A percentile compares a stretch with the other conserved stretches of the same genome.
These are phyloP conservation scores for Clostera curtula DNA, from an alignment of 2,888 invertebrate species.

Conservation along the genomic window DNA sequence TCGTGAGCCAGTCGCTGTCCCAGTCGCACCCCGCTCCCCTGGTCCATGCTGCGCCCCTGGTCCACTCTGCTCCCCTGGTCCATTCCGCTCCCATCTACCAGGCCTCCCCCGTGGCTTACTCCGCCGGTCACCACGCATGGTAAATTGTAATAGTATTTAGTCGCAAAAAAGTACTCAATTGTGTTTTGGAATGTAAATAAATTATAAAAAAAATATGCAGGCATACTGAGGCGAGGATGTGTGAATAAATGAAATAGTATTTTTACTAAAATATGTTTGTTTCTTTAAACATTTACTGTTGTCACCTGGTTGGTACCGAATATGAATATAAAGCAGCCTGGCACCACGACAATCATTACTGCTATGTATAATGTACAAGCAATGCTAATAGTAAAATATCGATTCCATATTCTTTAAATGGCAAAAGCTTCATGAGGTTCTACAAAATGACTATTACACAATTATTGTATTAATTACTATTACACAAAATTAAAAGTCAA, in stretches of 20 bases:
- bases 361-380: too few species aligned
- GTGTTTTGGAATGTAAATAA: slow-evolving; percentile 56
- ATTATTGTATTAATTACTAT: slow-evolving; percentile 12
- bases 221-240: slow-evolving; percentile 64
- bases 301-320: not conserved
- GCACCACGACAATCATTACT: too few species aligned
- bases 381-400: slow-evolving; percentile 6
- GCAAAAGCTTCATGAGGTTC: too few species aligned
- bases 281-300: slow-evolving; percentile 5
- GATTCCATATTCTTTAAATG: too few species aligned
- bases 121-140: slow-evolving; percentile 51
- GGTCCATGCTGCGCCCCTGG: slow-evolving; percentile 37
- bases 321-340: too few species aligned
- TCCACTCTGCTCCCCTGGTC: slow-evolving; percentile 42
- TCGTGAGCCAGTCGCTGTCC: slow-evolving; percentile 49
- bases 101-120: slow-evolving; percentile 25
- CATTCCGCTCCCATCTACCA: slow-evolving; percentile 28
- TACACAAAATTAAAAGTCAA: slow-evolving; percentile 19
- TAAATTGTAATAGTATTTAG: slow-evolving; percentile 64
- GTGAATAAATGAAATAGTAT: slow-evolving; percentile 66
- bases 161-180: slow-evolving; percentile 65
- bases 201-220: slow-evolving; percentile 52
- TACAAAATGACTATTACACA: too few species aligned
- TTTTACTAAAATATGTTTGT: slow-evolving; percentile 20
- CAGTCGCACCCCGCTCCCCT: slow-evolving; percentile 57